Evolutionary conservation across 2,113 vertebrate genomes (phyloP), one percentile per base, ranked within the genome.

Genomic region (Syngnathus typhle): DNA sequence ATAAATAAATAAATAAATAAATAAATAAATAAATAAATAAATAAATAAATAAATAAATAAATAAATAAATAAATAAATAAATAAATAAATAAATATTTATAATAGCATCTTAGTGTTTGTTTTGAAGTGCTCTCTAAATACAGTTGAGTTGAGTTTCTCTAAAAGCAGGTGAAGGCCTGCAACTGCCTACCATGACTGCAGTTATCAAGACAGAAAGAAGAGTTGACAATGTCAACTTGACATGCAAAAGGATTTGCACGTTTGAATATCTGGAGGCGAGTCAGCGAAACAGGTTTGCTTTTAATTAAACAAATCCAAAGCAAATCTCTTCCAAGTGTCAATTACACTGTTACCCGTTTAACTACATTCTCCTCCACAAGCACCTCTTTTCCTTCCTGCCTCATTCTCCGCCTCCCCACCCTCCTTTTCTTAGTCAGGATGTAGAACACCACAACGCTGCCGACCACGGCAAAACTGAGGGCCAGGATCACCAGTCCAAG

Each of bases 341-440:
- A 12, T 18, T 44, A 92, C 11, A 92, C 90, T 0, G 91, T 92
- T 39, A 92, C 75, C 23, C 67, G 91, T 82, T 92, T 92, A 58
- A 89, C 76, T 41, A 90, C 86, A 39, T 67, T 71, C 12, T 87
- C 84, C 27, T 77, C 78, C 6, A 91, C 81, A 21, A 92, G 78
- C 32, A 91, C 81, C 46, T 90, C 68, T 59, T 85, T 91, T 6
- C 88, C 89, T 15, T 91, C 89, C 44, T 88, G 79, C 52, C 70
- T 80, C 32, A 76, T 55, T 16, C 23, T 64, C 39, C 65, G 75
- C 16, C 19, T 73, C 27, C 37, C 70, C 44, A 49, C 64, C 52
- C 76, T 76, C 69, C 68, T 85, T 54, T 76, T 89, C 72, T 70
- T 88, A 6, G 46, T 88, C 56, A 86, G 47, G 46, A 83, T 73